Conservation (phyloP, 2,797 vertebrate genomes). For the Astyanax mexicanus region DNA sequence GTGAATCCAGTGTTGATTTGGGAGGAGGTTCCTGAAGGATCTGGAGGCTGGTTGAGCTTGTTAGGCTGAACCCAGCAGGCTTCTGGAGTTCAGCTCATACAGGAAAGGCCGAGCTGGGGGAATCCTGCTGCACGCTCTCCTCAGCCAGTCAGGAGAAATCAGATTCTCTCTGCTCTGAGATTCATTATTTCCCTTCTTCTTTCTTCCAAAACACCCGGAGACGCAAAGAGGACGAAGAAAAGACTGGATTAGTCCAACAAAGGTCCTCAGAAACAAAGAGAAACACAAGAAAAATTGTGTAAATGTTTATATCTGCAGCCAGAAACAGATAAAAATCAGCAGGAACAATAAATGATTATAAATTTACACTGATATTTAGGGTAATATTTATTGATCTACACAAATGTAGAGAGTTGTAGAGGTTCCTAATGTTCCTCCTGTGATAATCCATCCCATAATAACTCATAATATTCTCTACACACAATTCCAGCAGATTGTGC, state of each 20-base stretch:
- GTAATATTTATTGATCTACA: too few relatives aligned
- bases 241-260: neutral
- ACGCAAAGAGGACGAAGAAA: neutral
- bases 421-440: too few relatives aligned
- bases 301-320: too few relatives aligned
- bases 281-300: too few relatives aligned
- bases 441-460: too few relatives aligned
- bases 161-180: neutral
- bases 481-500: too few relatives aligned
- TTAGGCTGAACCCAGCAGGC: neutral
- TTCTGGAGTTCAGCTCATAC: neutral
- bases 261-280: neutral
- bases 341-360: too few relatives aligned
- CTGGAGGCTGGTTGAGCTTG: neutral
- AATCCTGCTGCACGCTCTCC: neutral
- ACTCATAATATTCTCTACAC: too few relatives aligned
- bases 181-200: neutral
- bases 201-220: neutral
- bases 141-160: neutral
- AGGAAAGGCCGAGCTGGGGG: neutral
- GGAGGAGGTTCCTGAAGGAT: neutral
- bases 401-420: too few relatives aligned
- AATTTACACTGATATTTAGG: too few relatives aligned
- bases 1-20: neutral
- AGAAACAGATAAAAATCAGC: too few relatives aligned